Base-by-base conservation (phyloP, 2,888 invertebrate species). In the Rugalucina vietnamica region DNA sequence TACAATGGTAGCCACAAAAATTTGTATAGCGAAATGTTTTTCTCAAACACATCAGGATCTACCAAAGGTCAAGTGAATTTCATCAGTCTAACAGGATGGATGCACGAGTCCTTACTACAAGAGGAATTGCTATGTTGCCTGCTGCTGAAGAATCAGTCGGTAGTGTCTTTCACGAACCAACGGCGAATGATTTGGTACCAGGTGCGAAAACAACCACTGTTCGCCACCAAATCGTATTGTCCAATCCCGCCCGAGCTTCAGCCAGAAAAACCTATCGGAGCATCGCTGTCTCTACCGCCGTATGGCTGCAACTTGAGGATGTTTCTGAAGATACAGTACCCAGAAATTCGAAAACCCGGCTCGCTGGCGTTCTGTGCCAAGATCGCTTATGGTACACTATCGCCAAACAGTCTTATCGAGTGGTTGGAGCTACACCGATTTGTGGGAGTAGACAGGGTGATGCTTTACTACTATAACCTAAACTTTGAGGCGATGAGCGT, bases 381-480 rank as follows among this genome's bases (percentile, higher is more conserved):
- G 36, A 82, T 82, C 5, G 79, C 75, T 1, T 82, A 82, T 43
- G 82, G 79, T 12, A 32, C 43, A 2, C 32, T 82, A n/a, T 70
- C 75, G 14, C 71, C 82, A 14, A 60, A 82, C 49, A 37, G 82
- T 29, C 36, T 82, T 36, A 71, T 82, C 3, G 82, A 82, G 32
- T 82, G 82, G 82, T 43, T 82, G 12, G 82, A 82, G 37, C 57
- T 76, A 4, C 82, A 82, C 57, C 79, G 37, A 37, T 71, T 21
- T 24, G 36, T 79, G 0, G 82, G 82, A 0, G 82, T 82, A n/a
- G 82, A 82, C 37, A 79, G 50, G 50, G 72, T 82, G 3, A 36
- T 82, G 32, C 76, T 79, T n/a, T 82, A 82, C 32, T 79, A 69
- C 50, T 82, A 82, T 27, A 82, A 82, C 49, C 37, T 82, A 18